These are phyloP conservation scores for Drosophila parthenogenetica DNA, from an alignment of 2,888 invertebrate genomes.

Conservation along the genomic window DNA sequence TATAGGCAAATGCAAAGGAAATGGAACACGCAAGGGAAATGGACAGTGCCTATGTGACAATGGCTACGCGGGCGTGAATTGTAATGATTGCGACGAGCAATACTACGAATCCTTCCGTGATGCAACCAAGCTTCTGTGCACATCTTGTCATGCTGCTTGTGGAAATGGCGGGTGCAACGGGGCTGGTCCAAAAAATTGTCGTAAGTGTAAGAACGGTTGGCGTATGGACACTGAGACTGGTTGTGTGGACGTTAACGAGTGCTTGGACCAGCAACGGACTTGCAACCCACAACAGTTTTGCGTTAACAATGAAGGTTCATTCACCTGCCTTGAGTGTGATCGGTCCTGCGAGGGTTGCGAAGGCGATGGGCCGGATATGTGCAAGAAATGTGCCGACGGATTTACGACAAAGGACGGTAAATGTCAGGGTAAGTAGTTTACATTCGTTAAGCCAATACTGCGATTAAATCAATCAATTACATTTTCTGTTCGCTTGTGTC, in stretches of 20 bases:
- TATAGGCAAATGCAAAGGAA: conserved; percentile 89
- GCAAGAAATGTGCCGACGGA: conserved; percentile 91
- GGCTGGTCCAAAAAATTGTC: conserved; percentile 89
- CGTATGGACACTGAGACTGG: conserved; percentile 90
- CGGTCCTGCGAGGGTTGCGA: conserved; percentile 92
- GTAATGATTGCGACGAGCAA: conserved; percentile 91
- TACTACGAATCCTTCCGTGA: conserved; percentile 91
- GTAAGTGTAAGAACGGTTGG: conserved; percentile 90
- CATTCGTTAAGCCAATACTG: background rate
- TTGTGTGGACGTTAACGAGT: conserved; percentile 95
- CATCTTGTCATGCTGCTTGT: conserved; percentile 92
- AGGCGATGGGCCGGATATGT: conserved; percentile 97
- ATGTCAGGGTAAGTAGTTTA: conserved; percentile 88
- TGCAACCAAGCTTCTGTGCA: conserved; percentile 90
- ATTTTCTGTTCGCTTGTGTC: conserved; percentile 24
- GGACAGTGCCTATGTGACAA: conserved; percentile 94
- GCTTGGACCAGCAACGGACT: conserved; percentile 86
- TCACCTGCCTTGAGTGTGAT: conserved; percentile 92
- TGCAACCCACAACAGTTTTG: conserved; percentile 92
- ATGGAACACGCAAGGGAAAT: conserved; percentile 96
- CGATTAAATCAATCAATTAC: conserved; percentile 24
- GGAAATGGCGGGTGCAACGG: conserved; percentile 89
- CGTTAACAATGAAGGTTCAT: conserved; percentile 94
- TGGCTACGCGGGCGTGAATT: conserved; percentile 92
- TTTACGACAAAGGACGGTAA: conserved; percentile 90